A percentile compares a stretch with the other conserved stretches of the same genome.
Evolutionary conservation across 2,113 vertebrate genomes (phyloP).

Genomic region (Leptocoma aspasia): DNA sequence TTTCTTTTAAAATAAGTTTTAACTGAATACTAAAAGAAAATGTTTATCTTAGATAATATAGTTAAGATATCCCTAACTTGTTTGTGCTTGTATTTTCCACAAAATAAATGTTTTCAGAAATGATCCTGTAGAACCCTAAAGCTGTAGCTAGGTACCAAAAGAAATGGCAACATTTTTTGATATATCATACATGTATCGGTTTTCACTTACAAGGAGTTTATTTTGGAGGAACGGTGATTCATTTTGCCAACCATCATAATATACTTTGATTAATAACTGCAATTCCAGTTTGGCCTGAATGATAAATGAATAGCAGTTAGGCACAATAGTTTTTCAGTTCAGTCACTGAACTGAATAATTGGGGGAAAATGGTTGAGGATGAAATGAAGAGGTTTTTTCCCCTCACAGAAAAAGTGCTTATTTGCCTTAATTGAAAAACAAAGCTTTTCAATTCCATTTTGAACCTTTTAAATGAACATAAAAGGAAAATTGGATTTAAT

Average conservation of each 20-base stretch:
- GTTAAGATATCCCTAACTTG: not conserved
- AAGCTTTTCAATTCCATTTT: not conserved
- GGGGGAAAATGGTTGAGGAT: not conserved
- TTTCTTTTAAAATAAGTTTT: not conserved
- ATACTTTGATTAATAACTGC: slow-evolving; percentile 42
- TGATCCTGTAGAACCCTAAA: not conserved
- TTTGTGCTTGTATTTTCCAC: not conserved
- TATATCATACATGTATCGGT: not conserved
- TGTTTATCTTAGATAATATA: not conserved
- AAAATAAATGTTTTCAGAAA: not conserved
- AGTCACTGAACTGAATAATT: slow-evolving; percentile 11
- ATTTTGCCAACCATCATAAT: slow-evolving; percentile 4
- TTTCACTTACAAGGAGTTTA: not conserved
- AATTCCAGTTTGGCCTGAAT: slow-evolving; percentile 31
- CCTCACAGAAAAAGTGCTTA: not conserved
- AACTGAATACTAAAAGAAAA: not conserved
- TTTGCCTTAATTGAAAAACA: not conserved
- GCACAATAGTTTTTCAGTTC: slow-evolving; percentile 8
- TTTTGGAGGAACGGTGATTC: not conserved
- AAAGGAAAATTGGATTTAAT: not conserved
- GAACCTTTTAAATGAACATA: not conserved
- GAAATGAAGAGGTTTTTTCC: not conserved
- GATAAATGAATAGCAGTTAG: slow-evolving; percentile 28
- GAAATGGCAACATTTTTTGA: not conserved
- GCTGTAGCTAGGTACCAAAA: not conserved